phyloP scores from a whole-genome alignment of 2,888 invertebrate species.

The Nomada fabriciana region DNA sequence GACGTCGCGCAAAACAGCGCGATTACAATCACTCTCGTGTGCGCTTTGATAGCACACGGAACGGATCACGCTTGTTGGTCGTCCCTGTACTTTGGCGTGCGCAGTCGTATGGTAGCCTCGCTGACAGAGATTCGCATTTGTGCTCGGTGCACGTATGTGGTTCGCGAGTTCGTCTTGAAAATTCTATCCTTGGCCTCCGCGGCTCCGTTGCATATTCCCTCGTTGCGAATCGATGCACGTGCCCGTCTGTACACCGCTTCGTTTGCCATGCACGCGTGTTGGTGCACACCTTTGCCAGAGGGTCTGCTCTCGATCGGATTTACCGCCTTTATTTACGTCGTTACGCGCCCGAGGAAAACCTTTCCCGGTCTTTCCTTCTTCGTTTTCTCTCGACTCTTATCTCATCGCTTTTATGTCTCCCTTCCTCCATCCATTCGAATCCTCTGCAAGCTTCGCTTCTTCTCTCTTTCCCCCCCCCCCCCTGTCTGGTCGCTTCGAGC shows the following conservation, averaged over 20 bases:
- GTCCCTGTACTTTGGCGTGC: slow-evolving; percentile 50
- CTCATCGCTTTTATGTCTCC: neutral
- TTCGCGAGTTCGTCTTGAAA: slow-evolving; percentile 66
- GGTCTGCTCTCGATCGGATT: slow-evolving; percentile 52
- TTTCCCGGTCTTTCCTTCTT: neutral
- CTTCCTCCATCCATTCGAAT: neutral
- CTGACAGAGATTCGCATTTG: slow-evolving; percentile 44
- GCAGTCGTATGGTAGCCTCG: slow-evolving; percentile 17
- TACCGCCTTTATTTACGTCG: slow-evolving; percentile 56
- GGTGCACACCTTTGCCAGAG: slow-evolving; percentile 25
- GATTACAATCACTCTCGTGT: slow-evolving; percentile 16
- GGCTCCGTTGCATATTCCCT: slow-evolving; percentile 32
- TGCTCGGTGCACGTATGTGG: slow-evolving; percentile 36
- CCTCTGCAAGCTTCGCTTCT: neutral
- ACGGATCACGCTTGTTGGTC: neutral
- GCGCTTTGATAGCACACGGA: neutral
- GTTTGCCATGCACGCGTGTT: slow-evolving; percentile 43
- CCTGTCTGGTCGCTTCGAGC: neutral
- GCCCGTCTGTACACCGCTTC: slow-evolving; percentile 47
- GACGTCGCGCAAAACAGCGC: slow-evolving; percentile 23
- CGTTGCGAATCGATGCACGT: slow-evolving; percentile 44
- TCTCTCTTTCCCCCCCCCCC: neutral
- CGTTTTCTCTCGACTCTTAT: neutral
- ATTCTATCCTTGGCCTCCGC: slow-evolving; percentile 70
- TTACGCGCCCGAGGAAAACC: slow-evolving; percentile 45